These are phyloP conservation scores for Acanthurus lineatus DNA, from an alignment of 2,797 vertebrate genomes.

Conservation along the genomic window DNA sequence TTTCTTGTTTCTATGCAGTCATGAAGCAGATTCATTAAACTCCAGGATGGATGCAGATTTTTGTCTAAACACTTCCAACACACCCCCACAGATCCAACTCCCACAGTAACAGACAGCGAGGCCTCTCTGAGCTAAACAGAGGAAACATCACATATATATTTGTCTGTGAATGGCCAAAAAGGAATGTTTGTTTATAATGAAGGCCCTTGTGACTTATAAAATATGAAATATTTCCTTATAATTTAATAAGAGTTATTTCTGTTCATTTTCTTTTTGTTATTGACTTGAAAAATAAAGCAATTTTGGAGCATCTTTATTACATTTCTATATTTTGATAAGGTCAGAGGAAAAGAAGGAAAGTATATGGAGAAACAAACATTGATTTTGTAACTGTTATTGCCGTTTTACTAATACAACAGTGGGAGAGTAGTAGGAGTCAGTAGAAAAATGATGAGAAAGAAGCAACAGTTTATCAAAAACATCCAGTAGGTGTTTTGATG, in stretches of 20 bases:
- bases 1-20: not conserved
- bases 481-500: slow-evolving; percentile 67
- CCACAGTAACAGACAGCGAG: not conserved
- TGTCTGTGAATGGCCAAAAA: not conserved
- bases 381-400: not conserved
- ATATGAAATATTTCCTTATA: not conserved
- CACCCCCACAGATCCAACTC: not conserved
- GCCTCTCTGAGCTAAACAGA: not conserved
- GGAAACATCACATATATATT: not conserved
- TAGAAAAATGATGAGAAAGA: slow-evolving; percentile 21
- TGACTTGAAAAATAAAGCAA: too few species aligned
- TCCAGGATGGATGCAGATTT: not conserved
- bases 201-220: not conserved
- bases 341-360: not conserved
- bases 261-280: not conserved
- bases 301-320: too few species aligned
- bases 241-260: too few species aligned
- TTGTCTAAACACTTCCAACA: not conserved
- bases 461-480: slow-evolving; percentile 41
- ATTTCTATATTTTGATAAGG: too few species aligned
- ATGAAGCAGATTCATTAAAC: not conserved
- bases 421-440: not conserved
- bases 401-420: too few species aligned
- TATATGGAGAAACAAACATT: not conserved
- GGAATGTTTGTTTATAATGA: not conserved